Percentiles rank a stretch among this genome's conserved stretches.
These are phyloP conservation scores for Dendrophyllia cribrosa DNA, from an alignment of 64 coral and sea anemone species.

Conservation along the genomic window DNA sequence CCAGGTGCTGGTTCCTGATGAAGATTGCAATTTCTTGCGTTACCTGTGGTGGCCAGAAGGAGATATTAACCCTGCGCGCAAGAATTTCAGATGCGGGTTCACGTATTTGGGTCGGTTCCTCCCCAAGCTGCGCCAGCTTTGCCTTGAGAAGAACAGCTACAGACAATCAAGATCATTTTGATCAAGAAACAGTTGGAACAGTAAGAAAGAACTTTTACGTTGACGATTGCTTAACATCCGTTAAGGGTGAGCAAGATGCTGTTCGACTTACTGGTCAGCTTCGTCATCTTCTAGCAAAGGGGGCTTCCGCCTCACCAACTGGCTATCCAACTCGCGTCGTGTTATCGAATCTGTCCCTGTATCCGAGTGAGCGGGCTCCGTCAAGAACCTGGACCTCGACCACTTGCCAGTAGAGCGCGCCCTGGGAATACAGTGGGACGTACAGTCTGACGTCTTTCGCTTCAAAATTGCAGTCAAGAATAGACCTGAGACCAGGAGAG, in stretches of 20 bases:
- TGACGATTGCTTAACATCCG: background rate
- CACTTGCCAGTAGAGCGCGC: too few species aligned
- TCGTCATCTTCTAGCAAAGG: background rate
- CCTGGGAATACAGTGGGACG: too few species aligned
- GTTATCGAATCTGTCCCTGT: too few species aligned
- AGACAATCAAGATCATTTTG: slow-evolving; percentile 52
- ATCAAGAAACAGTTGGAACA: slow-evolving; percentile 35
- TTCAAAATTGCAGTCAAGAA: too few species aligned
- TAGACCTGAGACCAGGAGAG: too few species aligned
- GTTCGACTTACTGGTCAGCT: too few species aligned
- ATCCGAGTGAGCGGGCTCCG: too few species aligned
- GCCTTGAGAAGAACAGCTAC: slow-evolving; percentile 26
- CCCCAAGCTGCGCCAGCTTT: slow-evolving; percentile 11
- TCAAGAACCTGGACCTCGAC: too few species aligned
- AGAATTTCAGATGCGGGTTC: slow-evolving; percentile 28
- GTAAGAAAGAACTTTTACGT: slow-evolving; percentile 53
- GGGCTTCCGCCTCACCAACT: too few species aligned
- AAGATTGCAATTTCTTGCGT: slow-evolving; percentile 4
- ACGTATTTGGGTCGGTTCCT: slow-evolving; percentile 15
- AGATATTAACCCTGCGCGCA: background rate
- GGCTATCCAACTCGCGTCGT: too few species aligned
- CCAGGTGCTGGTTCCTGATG: background rate
- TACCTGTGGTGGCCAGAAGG: slow-evolving; percentile 31
- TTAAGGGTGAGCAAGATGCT: too few species aligned
- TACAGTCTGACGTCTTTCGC: too few species aligned